Evolutionary conservation across 2,113 vertebrate species (phyloP), one percentile per base, ranked within the genome.

Genomic region (Caloenas nicobarica): DNA sequence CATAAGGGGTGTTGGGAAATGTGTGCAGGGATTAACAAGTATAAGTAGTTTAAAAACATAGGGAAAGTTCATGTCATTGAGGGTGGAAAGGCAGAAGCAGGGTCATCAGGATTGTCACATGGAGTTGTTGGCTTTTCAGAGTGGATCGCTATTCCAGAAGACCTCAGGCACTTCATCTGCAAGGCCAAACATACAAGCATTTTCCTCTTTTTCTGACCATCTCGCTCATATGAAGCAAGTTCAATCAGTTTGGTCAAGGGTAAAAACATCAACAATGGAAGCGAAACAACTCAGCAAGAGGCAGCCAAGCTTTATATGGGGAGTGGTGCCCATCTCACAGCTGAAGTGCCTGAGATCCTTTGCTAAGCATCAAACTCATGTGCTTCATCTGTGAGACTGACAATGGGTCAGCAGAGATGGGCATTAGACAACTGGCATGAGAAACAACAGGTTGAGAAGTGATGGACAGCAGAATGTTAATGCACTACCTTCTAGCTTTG

Each of bases 41-140:
- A 44, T 10, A 57, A 0, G 0, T 10, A 48, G 34, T 26, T 89
- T 57, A 84, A 62, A 48, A 66, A 26, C 38, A 42, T 1, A 7
- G 9, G 31, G 50, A 29, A 60, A 54, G 28, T 22, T 48, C 25
- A n/a, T 0, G 5, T 14, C 17, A 26, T 0, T 77, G 36, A 9
- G 28, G 22, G 86, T 25, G 24, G 28, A 80, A 16, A 69, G 18
- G 34, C 28, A 64, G 61, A 64, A 92, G 53, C 57, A 48, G 38
- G 21, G 24, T 38, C 80, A 69, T 53, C 58, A 57, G 22, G 58
- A 60, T 0, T 34, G 71, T 31, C 53, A 65, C 24, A 60, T 1
- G 10, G 29, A 92, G 33, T 64, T 13, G 24, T 8, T 76, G 74
- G 57, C 66, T 53, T 69, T 73, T 69, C 50, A 72, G 62, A 65